Conservation (phyloP, 1,140 invertebrate genomes). For the Frieseomelitta varia region DNA sequence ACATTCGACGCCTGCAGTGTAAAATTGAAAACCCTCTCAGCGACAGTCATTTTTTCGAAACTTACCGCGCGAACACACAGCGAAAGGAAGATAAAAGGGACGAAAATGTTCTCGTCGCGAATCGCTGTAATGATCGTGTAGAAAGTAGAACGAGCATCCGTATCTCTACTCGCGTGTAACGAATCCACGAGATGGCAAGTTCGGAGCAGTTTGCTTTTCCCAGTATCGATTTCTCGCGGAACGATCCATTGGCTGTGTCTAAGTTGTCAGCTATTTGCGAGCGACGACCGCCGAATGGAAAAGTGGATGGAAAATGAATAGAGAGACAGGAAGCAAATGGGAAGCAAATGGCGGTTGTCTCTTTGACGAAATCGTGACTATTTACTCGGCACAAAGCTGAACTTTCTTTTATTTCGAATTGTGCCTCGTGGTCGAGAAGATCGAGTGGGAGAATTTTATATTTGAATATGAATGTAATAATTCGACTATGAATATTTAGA, state of each 20-base stretch:
- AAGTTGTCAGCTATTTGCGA: background rate
- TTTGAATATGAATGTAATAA: no score
- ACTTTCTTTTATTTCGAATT: background rate
- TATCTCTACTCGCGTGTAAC: background rate
- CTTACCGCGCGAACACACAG: no score
- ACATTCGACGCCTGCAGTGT: no score
- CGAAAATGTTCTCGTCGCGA: background rate
- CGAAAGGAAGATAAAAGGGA: background rate
- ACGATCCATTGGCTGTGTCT: background rate
- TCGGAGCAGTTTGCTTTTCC: background rate
- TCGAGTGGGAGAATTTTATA: no score
- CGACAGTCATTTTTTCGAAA: no score
- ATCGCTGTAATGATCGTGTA: background rate
- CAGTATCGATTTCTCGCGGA: background rate
- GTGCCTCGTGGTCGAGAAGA: background rate
- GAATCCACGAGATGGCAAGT: background rate
- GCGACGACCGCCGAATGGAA: background rate
- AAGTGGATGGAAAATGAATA: background rate
- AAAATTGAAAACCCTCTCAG: no score
- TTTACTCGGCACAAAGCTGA: no score
- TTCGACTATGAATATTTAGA: no score
- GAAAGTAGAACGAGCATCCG: constrained; percentile 10
- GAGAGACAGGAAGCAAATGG: background rate
- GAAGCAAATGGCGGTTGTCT: background rate
- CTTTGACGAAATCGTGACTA: background rate